Evolutionary conservation across 2,888 invertebrate species (phyloP).

Genomic region (Campoplex nolae): DNA sequence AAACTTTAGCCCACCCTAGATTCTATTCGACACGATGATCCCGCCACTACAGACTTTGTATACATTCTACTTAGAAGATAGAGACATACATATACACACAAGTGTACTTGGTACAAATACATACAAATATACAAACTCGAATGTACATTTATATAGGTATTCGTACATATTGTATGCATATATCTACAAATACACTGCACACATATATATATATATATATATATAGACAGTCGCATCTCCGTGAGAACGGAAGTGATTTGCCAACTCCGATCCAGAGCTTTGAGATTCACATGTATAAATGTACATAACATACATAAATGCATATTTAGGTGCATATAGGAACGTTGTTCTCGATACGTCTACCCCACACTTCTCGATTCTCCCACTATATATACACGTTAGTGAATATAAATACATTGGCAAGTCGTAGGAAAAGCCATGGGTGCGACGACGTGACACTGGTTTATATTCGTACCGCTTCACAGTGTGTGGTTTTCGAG

Average conservation of each 20-base stretch:
- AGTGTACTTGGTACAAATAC: background rate
- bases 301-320: slow-evolving; percentile 55
- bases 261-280: slow-evolving; percentile 53
- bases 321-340: slow-evolving; percentile 33
- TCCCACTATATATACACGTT: no score
- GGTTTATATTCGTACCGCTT: slow-evolving; percentile 56
- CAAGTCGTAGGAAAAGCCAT: slow-evolving; percentile 40
- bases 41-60: slow-evolving; percentile 32
- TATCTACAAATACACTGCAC: no score
- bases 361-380: no score
- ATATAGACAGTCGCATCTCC: slow-evolving; percentile 52
- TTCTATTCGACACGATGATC: slow-evolving; percentile 47
- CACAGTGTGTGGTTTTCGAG: slow-evolving; percentile 47
- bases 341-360: slow-evolving; percentile 19
- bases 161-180: background rate
- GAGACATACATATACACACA: background rate
- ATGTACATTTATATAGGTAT: background rate
- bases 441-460: slow-evolving; percentile 20
- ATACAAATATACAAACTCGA: background rate
- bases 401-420: background rate
- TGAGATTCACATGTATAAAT: slow-evolving; percentile 31
- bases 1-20: slow-evolving; percentile 51
- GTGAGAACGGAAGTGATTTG: slow-evolving; percentile 69
- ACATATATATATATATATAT: background rate
- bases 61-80: slow-evolving; percentile 23